Evolutionary conservation across 2,797 vertebrate species (phyloP).

Genomic region (Staurois parvus): DNA sequence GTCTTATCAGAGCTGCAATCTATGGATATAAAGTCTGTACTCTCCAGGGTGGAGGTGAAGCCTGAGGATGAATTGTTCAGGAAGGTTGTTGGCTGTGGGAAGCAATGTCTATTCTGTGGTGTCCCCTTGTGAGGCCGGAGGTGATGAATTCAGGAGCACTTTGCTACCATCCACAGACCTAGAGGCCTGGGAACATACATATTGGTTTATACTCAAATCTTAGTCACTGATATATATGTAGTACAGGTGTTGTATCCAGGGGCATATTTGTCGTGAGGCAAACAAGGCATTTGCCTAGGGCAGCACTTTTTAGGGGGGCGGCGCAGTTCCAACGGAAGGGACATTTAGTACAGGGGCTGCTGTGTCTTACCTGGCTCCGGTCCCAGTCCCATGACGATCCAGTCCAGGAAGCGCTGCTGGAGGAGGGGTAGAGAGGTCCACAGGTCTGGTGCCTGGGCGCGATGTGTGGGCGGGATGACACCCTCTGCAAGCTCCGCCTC

Average conservation of each 20-base stretch:
- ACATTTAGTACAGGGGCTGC: too few relatives aligned
- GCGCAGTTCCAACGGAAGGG: too few relatives aligned
- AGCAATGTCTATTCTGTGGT: constrained; percentile 71
- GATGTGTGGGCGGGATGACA: too few relatives aligned
- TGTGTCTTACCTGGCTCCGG: too few relatives aligned
- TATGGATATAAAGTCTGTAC: constrained; percentile 9
- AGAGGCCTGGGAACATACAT: constrained; percentile 2
- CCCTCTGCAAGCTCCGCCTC: too few relatives aligned
- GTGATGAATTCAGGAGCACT: constrained; percentile 64
- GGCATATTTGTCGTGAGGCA: too few relatives aligned
- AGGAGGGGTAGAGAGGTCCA: too few relatives aligned
- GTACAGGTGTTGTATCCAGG: constrained; percentile 42
- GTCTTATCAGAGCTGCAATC: not conserved
- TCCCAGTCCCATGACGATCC: too few relatives aligned
- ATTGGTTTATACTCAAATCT: rapidly evolving
- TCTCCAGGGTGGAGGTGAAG: not conserved
- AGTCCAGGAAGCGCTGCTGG: too few relatives aligned
- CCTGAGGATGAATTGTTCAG: constrained; percentile 23
- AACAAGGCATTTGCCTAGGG: too few relatives aligned
- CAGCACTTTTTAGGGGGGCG: too few relatives aligned
- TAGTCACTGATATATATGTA: constrained; percentile 62
- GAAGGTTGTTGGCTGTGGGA: constrained; percentile 38
- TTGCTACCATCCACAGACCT: constrained; percentile 68
- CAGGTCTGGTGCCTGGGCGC: too few relatives aligned
- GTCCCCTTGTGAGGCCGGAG: constrained; percentile 73